Base-by-base conservation (phyloP, 2,113 vertebrate species). In the Strix uralensis region DNA sequence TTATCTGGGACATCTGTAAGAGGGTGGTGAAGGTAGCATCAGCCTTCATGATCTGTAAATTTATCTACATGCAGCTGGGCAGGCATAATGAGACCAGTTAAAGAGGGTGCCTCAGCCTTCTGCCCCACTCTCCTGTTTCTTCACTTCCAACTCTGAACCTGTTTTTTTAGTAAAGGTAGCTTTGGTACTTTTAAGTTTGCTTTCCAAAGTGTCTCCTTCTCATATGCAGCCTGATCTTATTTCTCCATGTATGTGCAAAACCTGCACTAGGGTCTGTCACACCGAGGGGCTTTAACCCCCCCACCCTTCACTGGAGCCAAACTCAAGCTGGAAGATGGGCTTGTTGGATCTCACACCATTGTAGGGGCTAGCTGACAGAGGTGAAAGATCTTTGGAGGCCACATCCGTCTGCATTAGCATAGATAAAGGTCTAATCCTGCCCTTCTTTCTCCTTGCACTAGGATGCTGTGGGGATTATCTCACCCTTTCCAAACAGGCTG, bases 271-370 rank as follows among this genome's bases (percentile, higher is more conserved):
- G 15, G 42, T 25, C n/a, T 61, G 77, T 63, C 58, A 84, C 55
- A 38, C 9, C 1, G 1, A 44, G 12, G 26, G 19, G 42, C 8
- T 86, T 83, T 51, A 26, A 54, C 2, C 0, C 13, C 13, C 8
- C 14, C 8, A 19, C 10, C 20, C 42, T 61, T 70, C 16, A 42
- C 54, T n/a, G 34, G 47, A 75, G 32, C 30, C 18, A 59, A 18
- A 42, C 30, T 62, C 42, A n/a, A 27, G 30, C 29, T 71, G 36
- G 29, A 77, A 66, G 61, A 17, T 38, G 42, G 14, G 16, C 15
- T 25, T 57, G n/a, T 29, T 81, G 55, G 44, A 21, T 70, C 30
- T 63, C 73, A 30, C 29, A 61, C 46, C 19, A 15, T 20, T 61
- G 34, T 49, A 18, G n/a, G 55, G 10, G 13, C 6, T 51, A 67